Evolutionary conservation across 2,797 vertebrate species (phyloP).

Genomic region (Graptemys geographica): DNA sequence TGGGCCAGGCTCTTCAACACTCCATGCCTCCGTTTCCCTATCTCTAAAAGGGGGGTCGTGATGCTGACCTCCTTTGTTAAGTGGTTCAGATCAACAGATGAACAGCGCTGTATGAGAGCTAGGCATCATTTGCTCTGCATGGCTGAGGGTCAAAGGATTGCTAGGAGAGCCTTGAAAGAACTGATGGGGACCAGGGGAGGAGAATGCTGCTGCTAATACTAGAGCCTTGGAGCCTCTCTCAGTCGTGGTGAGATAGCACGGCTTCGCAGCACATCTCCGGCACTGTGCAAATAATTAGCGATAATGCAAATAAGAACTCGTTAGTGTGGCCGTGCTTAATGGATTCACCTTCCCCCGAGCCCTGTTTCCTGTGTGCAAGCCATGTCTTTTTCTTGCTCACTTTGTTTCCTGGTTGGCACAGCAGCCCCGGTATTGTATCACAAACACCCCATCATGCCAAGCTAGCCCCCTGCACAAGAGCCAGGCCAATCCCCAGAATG

Average conservation of each 20-base stretch:
- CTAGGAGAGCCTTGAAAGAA: background rate
- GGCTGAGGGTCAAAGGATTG: background rate
- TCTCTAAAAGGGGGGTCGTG: background rate
- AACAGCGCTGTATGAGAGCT: background rate
- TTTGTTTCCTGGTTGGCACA: background rate
- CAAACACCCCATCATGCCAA: no score
- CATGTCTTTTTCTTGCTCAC: background rate
- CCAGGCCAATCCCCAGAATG: no score
- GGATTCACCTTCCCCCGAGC: background rate
- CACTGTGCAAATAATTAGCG: background rate
- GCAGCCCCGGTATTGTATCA: no score
- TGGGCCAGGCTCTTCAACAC: no score
- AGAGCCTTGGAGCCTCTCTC: background rate
- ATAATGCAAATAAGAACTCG: background rate
- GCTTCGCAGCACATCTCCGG: background rate
- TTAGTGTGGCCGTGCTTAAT: background rate
- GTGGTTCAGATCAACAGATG: background rate
- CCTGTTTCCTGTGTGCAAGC: background rate
- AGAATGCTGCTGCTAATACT: background rate
- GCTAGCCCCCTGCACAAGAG: no score
- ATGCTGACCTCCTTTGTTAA: background rate
- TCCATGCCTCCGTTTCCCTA: background rate
- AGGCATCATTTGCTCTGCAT: background rate
- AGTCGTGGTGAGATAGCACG: background rate
- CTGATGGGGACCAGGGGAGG: background rate